Conservation (phyloP, 2,888 invertebrate genomes). For the Nasonia oneida region DNA sequence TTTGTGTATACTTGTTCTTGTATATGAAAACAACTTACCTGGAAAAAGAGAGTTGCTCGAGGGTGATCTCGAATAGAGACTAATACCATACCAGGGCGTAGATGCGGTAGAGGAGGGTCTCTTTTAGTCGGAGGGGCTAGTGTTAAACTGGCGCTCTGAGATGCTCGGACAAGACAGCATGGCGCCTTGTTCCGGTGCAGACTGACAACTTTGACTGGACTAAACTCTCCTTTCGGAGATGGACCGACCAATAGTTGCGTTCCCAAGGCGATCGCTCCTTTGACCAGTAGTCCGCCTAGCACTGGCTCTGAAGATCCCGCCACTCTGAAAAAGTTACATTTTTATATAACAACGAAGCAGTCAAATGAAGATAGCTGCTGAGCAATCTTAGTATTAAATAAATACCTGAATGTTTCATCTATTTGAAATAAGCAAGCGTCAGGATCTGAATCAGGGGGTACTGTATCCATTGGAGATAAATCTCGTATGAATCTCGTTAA, state of each 20-base stretch:
- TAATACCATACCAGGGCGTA: slow-evolving; percentile 93
- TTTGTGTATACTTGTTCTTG: background rate
- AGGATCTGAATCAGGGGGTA: slow-evolving; percentile 72
- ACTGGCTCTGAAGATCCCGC: slow-evolving; percentile 89
- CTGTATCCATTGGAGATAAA: slow-evolving; percentile 80
- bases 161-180: slow-evolving; percentile 91
- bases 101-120: slow-evolving; percentile 80
- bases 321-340: slow-evolving; percentile 80
- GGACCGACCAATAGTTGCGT: slow-evolving; percentile 89
- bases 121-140: slow-evolving; percentile 82
- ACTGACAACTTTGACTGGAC: slow-evolving; percentile 88
- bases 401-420: slow-evolving; percentile 90
- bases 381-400: background rate
- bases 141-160: slow-evolving; percentile 93
- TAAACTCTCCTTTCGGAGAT: slow-evolving; percentile 88
- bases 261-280: slow-evolving; percentile 93
- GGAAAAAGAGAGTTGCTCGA: slow-evolving; percentile 81
- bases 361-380: background rate
- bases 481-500: slow-evolving; percentile 93
- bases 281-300: slow-evolving; percentile 90
- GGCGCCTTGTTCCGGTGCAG: slow-evolving; percentile 96
- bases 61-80: slow-evolving; percentile 81
- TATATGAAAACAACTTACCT: slow-evolving; percentile 74
- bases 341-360: background rate
- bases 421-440: slow-evolving; percentile 87